Percentiles rank a stretch among this genome's conserved stretches.
phyloP scores from a whole-genome alignment of 1,140 invertebrate genomes.

The Globodera ellingtonae region DNA sequence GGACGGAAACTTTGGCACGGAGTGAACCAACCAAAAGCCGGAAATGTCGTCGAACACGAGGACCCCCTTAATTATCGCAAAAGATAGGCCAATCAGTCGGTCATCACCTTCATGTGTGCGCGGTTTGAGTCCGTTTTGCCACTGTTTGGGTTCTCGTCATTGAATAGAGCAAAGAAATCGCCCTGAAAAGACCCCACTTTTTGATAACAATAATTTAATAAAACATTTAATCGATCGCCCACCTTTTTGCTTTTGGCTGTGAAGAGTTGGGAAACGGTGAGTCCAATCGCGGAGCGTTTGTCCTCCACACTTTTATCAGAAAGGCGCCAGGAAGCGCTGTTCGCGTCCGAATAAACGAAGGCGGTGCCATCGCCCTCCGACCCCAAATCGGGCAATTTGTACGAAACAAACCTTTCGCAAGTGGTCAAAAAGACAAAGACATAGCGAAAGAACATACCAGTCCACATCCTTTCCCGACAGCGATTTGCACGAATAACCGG shows the following conservation, averaged over 20 bases:
- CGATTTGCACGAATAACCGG: slow-evolving; percentile 38
- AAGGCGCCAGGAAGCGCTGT: slow-evolving; percentile 25
- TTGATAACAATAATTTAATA: background rate
- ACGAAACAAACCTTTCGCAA: slow-evolving; percentile 34
- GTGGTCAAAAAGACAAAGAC: background rate
- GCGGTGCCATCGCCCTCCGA: slow-evolving; percentile 32
- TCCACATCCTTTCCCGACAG: slow-evolving; percentile 37
- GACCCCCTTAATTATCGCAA: slow-evolving; percentile 68
- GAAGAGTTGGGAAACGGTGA: slow-evolving; percentile 41
- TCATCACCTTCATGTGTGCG: slow-evolving; percentile 40
- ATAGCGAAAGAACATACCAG: slow-evolving; percentile 33
- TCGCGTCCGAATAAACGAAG: slow-evolving; percentile 44
- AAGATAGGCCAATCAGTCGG: background rate
- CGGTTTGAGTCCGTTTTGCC: slow-evolving; percentile 49
- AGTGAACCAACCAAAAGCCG: slow-evolving; percentile 88
- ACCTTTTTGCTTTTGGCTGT: slow-evolving; percentile 43
- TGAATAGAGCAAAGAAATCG: slow-evolving; percentile 47
- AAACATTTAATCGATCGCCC: slow-evolving; percentile 5
- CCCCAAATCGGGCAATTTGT: slow-evolving; percentile 44
- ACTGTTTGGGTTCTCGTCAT: slow-evolving; percentile 45
- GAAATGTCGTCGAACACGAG: slow-evolving; percentile 74
- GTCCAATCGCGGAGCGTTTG: slow-evolving; percentile 31
- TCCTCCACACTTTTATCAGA: slow-evolving; percentile 32
- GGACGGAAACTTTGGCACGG: slow-evolving; percentile 77
- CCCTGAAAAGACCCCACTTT: slow-evolving; percentile 7